Evolutionary conservation across 2,113 vertebrate species (phyloP), one percentile per base, ranked within the genome.

Genomic region (Aplodontia rufa): DNA sequence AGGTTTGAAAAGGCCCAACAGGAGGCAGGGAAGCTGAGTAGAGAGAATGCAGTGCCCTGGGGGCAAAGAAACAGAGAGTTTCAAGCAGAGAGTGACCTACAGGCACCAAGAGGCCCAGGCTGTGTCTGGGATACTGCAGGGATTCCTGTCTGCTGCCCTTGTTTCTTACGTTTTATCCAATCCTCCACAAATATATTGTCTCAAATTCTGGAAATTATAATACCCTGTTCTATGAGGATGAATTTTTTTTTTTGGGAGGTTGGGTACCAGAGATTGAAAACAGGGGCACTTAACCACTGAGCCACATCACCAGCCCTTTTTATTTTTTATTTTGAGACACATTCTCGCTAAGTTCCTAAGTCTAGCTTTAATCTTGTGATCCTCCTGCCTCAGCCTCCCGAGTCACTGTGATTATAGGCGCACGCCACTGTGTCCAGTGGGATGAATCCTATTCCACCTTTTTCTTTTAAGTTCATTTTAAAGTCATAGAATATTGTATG

Each of bases 171-270:
- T 90, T 91, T 89, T 94, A 96, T 37, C 42, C 20, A 87, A 37
- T 55, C 37, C 35, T 42, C 37, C 30, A 42, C 66, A 45, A 75
- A 64, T 71, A 82, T 75, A 66, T 53, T 81, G 9, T 64, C 47
- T 84, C 45, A 68, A 32, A 78, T 87, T n/a, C 85, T 96, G 4
- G 80, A 92, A 96, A 90, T 90, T 60, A 84, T 87, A 92, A 95
- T 26, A 71, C n/a, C 17, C 26, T 94, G 32, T 88, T 26, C n/a
- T 72, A 40, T 85, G 30, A 76, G 40, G 40, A 83, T 78, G 35
- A n/a, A n/a, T n/a, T n/a, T n/a, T n/a, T n/a, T n/a, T n/a, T n/a
- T n/a, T n/a, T n/a, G n/a, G n/a, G n/a, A n/a, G n/a, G n/a, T n/a
- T n/a, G n/a, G n/a, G n/a, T n/a, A n/a, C n/a, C n/a, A n/a, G n/a